Percentiles rank a stretch among this genome's conserved stretches.
These are phyloP conservation scores for Chaetops frenatus DNA, from an alignment of 2,113 vertebrate genomes.

Conservation along the genomic window DNA sequence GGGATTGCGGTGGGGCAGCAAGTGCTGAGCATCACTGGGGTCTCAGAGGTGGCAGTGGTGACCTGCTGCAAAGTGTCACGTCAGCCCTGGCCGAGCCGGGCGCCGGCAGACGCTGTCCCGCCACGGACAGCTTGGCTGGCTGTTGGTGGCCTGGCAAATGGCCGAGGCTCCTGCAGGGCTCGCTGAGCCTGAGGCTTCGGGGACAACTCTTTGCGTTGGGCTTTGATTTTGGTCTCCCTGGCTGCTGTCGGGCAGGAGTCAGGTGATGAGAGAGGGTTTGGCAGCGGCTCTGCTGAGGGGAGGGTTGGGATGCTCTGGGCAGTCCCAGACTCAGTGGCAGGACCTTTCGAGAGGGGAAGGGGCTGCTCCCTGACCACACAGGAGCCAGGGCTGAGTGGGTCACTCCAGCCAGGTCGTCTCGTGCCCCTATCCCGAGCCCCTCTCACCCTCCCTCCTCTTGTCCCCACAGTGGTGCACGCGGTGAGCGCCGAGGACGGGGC, in stretches of 20 bases:
- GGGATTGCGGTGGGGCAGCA: rapidly evolving
- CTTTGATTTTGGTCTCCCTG: background rate
- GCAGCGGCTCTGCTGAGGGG: background rate
- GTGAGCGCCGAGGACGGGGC: conserved; percentile 74
- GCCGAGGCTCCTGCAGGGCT: background rate
- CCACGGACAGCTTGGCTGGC: background rate
- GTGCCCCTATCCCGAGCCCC: background rate
- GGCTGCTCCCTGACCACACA: rapidly evolving
- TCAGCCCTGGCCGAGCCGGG: rapidly evolving
- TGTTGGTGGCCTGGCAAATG: background rate
- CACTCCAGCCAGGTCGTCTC: rapidly evolving
- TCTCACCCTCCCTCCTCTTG: background rate
- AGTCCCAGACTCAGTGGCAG: no score
- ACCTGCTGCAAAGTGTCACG: rapidly evolving
- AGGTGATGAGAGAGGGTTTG: background rate
- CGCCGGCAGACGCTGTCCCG: rapidly evolving
- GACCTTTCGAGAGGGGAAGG: background rate
- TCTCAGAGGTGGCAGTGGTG: background rate
- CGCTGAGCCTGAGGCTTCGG: background rate
- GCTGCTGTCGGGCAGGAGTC: background rate
- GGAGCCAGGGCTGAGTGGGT: rapidly evolving
- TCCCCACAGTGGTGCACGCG: conserved; percentile 85
- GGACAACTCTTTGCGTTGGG: rapidly evolving
- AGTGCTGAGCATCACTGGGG: rapidly evolving
- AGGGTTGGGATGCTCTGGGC: background rate